Percentiles rank a stretch among this genome's conserved stretches.
These are phyloP conservation scores for Actinemys pallida DNA, from an alignment of 2,113 vertebrate genomes.

Conservation along the genomic window DNA sequence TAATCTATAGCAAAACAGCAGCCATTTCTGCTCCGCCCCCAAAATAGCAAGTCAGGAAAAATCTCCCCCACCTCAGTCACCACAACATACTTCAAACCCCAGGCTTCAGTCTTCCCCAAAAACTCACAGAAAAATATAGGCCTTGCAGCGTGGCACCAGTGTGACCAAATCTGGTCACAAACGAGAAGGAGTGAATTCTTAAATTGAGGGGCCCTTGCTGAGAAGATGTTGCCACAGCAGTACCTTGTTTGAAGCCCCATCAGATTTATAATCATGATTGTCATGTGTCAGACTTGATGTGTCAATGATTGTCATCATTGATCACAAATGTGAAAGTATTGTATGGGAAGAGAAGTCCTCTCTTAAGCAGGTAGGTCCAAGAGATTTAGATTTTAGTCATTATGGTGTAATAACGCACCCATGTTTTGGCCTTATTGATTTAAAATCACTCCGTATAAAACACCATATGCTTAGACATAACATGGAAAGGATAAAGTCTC, in stretches of 20 bases:
- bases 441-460: not conserved
- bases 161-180: not conserved
- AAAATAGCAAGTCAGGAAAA: not conserved
- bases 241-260: not conserved
- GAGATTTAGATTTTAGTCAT: not conserved
- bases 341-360: not conserved
- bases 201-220: not conserved
- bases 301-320: not conserved
- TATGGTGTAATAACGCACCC: not conserved
- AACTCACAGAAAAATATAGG: not conserved
- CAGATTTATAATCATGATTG: not conserved
- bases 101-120: not conserved
- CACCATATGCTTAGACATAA: not conserved
- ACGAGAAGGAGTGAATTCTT: not conserved
- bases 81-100: not conserved
- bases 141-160: not conserved
- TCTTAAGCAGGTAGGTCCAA: not conserved
- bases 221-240: not conserved
- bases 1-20: not conserved
- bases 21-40: not conserved
- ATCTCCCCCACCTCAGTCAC: not conserved
- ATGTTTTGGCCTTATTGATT: not conserved
- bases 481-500: not conserved
- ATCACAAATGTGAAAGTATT: not conserved
- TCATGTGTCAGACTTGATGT: not conserved